Percentiles rank a stretch among this genome's conserved stretches.
phyloP scores from a whole-genome alignment of 2,797 vertebrate genomes.

The Muscicapa striata region DNA sequence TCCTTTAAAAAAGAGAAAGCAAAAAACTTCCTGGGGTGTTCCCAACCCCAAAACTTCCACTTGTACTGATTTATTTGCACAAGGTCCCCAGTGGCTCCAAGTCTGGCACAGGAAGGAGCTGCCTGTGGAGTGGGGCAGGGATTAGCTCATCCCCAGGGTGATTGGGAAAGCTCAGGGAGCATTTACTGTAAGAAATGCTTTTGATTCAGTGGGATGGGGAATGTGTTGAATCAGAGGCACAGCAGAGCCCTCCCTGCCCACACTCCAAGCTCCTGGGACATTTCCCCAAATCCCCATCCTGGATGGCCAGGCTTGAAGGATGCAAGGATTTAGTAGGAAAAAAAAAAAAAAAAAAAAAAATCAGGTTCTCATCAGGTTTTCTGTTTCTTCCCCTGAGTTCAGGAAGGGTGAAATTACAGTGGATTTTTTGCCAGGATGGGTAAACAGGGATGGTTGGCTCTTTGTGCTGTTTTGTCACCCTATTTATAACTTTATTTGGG shows the following conservation, averaged over 20 bases:
- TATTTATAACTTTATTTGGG: not conserved
- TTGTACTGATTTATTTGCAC: not conserved
- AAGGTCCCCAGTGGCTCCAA: accelerated
- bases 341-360: too few species aligned
- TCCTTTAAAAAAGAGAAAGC: not conserved
- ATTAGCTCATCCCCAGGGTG: not conserved
- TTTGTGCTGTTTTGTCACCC: not conserved
- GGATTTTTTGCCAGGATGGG: not conserved
- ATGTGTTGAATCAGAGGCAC: not conserved
- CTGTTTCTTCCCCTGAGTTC: not conserved
- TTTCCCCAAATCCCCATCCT: not conserved
- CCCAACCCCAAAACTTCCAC: not conserved
- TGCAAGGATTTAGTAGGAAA: accelerated
- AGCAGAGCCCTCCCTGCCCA: not conserved
- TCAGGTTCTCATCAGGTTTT: not conserved
- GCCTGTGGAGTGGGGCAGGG: not conserved
- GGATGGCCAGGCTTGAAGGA: accelerated
- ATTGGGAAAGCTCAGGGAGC: not conserved
- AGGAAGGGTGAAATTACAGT: not conserved
- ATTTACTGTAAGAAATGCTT: slow-evolving; percentile 14
- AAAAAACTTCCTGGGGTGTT: not conserved
- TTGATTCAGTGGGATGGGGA: not conserved
- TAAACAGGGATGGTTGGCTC: not conserved
- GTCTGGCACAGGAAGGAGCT: not conserved
- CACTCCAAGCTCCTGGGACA: accelerated